phyloP scores from a whole-genome alignment of 2,888 invertebrate species.

The Sesamia inferens region DNA sequence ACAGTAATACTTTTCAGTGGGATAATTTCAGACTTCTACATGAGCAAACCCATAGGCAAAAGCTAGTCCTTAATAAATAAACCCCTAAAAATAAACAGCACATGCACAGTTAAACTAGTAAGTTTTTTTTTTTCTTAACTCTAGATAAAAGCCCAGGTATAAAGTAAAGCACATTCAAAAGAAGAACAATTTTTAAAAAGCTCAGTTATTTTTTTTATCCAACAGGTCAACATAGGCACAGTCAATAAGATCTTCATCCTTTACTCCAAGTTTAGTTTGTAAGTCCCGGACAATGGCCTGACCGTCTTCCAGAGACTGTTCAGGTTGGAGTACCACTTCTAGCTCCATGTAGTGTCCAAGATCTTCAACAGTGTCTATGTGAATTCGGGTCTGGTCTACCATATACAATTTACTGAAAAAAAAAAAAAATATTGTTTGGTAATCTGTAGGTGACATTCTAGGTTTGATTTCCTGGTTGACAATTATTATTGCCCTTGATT shows the following conservation, averaged over 20 bases:
- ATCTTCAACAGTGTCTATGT: conserved; percentile 95
- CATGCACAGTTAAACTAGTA: no score
- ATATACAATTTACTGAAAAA: conserved; percentile 92
- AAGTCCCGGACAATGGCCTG: conserved; percentile 92
- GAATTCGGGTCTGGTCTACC: conserved; percentile 95
- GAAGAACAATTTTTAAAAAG: no score
- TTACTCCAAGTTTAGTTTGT: conserved; percentile 92
- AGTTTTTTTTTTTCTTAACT: no score
- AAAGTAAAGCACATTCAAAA: no score
- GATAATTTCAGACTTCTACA: no score
- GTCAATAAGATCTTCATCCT: conserved; percentile 91
- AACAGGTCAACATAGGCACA: conserved; percentile 95
- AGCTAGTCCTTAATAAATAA: no score
- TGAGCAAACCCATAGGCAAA: no score
- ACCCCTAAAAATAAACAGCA: no score
- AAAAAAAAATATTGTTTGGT: background rate
- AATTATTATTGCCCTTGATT: background rate
- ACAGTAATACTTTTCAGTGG: no score
- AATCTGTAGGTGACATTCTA: background rate
- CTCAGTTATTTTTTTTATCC: conserved; percentile 65
- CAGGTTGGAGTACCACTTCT: conserved; percentile 93
- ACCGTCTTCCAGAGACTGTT: conserved; percentile 92
- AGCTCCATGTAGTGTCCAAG: conserved; percentile 96
- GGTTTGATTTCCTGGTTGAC: background rate
- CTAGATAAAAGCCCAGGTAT: no score